Conservation (phyloP, 2,113 vertebrate genomes). For the Oreochromis aureus region DNA sequence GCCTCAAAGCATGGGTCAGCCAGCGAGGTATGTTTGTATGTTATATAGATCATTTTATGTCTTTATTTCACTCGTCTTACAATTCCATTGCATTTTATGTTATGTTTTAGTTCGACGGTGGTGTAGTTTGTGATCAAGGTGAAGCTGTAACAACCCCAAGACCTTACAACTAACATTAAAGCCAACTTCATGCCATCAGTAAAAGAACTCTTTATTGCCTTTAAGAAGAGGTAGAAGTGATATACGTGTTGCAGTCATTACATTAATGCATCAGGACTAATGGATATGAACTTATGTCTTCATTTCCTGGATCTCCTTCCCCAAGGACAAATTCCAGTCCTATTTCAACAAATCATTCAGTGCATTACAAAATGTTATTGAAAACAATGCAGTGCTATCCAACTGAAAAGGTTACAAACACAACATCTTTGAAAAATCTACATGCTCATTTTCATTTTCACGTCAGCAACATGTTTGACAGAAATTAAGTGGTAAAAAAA, state of each 20-base stretch:
- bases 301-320: conserved; percentile 28
- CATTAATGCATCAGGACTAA: conserved; percentile 24
- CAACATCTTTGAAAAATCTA: background rate
- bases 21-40: too few relatives aligned
- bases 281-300: background rate
- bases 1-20: too few relatives aligned
- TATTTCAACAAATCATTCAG: background rate
- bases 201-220: too few relatives aligned
- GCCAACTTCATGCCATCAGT: too few relatives aligned
- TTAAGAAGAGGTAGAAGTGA: too few relatives aligned
- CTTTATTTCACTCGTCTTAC: too few relatives aligned
- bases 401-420: background rate
- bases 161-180: too few relatives aligned
- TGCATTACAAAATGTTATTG: background rate
- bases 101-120: too few relatives aligned
- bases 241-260: background rate
- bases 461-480: background rate
- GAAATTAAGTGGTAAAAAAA: background rate
- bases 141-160: too few relatives aligned
- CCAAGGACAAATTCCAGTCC: background rate
- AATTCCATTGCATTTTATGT: too few relatives aligned
- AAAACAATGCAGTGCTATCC: background rate
- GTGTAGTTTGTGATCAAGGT: too few relatives aligned
- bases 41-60: too few relatives aligned
- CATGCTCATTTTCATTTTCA: background rate